Evolutionary conservation across 1,140 invertebrate genomes (phyloP), one percentile per base, ranked within the genome.

Genomic region (Melipona quadrifasciata): DNA sequence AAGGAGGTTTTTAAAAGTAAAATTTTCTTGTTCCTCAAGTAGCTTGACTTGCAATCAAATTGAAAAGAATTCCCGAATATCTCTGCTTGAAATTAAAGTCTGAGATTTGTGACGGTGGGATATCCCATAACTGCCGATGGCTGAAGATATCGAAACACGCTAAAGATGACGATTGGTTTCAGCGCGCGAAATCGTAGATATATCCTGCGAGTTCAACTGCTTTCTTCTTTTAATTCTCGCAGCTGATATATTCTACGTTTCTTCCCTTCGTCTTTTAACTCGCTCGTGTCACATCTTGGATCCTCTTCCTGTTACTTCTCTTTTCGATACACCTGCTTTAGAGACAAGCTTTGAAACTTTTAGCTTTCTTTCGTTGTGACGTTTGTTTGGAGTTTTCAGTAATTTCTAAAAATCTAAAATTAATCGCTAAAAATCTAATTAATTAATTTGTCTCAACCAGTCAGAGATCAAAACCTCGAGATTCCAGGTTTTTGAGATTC

Each of bases 91-190:
- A 39, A 21, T 68, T 21, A 21, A 39, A 72, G 3, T 53, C 4
- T 17, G 61, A 53, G n/a, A 31, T 21, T 55, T 55, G 21, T 24
- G 27, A 6, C 21, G 17, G 17, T 53, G 39, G 3, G 67, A 70
- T 86, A 72, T 53, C 74, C 47, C 61, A 68, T 75, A 76, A 84
- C 51, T 87, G 27, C 57, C 65, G 75, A 73, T 83, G 75, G 75
- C n/a, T 87, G 83, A 87, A 75, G 74, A 87, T 73, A 86, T 86
- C 68, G 51, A 10, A 72, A 64, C 74, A 51, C 34, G 61, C 31
- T 74, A 39, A 65, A 80, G 51, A 19, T 65, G 57, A n/a, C 67
- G 78, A 79, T 87, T 57, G 76, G 64, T 83, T 86, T 53, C 84
- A 24, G 65, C 47, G 34, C 39, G 39, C 53, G 53, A 65, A n/a